These are phyloP conservation scores for Charaxes varanes DNA, from an alignment of 1,140 invertebrate genomes.

Conservation along the genomic window DNA sequence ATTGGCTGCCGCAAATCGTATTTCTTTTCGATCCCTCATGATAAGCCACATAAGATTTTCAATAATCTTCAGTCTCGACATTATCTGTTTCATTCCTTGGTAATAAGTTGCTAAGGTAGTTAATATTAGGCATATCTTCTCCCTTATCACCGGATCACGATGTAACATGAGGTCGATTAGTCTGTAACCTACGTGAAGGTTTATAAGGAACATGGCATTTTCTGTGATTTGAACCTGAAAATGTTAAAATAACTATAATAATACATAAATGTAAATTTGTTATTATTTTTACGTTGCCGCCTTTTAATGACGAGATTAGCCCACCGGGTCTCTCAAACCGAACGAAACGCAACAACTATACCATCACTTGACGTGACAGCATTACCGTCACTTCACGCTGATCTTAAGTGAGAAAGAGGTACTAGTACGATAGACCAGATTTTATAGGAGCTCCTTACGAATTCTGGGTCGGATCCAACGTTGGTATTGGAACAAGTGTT, in stretches of 20 bases:
- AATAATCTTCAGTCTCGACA: constrained; percentile 33
- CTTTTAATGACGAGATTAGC: no score
- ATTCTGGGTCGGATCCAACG: constrained; percentile 91
- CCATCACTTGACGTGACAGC: no score
- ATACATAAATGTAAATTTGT: no score
- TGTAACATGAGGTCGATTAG: constrained; percentile 45
- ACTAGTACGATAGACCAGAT: constrained; percentile 82
- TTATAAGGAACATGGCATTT: constrained; percentile 50
- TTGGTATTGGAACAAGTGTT: constrained; percentile 87
- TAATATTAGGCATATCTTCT: constrained; percentile 53
- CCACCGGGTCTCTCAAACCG: no score
- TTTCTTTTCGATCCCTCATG: constrained; percentile 51
- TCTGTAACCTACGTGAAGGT: constrained; percentile 44
- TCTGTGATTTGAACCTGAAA: constrained; percentile 61
- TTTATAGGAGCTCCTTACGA: constrained; percentile 92
- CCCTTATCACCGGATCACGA: constrained; percentile 40
- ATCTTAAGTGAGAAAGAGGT: no score
- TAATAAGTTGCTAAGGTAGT: constrained; percentile 43
- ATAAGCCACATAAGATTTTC: constrained; percentile 44
- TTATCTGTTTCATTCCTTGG: constrained; percentile 44
- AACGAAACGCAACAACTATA: no score
- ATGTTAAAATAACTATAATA: no score
- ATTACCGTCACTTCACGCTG: no score
- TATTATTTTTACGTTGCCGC: no score
- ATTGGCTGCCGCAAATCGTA: constrained; percentile 47